Conservation (phyloP, 2,888 invertebrate genomes). For the Rhagium mordax region DNA sequence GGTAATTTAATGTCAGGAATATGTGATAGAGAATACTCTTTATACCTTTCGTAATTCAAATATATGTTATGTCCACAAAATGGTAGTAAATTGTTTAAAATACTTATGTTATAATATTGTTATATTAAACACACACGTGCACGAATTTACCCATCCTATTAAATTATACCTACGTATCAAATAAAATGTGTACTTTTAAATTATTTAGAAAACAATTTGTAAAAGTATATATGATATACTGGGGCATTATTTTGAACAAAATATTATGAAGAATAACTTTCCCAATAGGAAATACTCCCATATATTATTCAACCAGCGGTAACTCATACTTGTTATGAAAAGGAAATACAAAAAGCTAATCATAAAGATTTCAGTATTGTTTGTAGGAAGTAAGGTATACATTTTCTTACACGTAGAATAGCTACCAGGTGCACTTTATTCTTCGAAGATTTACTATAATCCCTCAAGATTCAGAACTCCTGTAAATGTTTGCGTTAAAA, state of each 20-base stretch:
- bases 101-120: too few species aligned
- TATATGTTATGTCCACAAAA: too few species aligned
- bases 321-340: neutral
- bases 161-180: neutral
- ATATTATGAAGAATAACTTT: neutral
- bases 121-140: too few species aligned
- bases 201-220: neutral
- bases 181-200: neutral
- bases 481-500: constrained; percentile 9
- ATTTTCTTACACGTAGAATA: neutral
- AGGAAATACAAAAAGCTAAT: neutral
- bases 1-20: too few species aligned
- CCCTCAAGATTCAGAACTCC: neutral
- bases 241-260: neutral
- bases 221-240: neutral
- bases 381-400: neutral
- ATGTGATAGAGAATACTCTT: too few species aligned
- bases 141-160: neutral
- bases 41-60: too few species aligned
- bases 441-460: constrained; percentile 12
- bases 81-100: too few species aligned
- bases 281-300: neutral
- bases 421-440: constrained; percentile 15
- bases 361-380: constrained; percentile 2
- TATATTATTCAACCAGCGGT: neutral